phyloP scores from a whole-genome alignment of 1,140 invertebrate genomes.

The Aphidius ervi region DNA sequence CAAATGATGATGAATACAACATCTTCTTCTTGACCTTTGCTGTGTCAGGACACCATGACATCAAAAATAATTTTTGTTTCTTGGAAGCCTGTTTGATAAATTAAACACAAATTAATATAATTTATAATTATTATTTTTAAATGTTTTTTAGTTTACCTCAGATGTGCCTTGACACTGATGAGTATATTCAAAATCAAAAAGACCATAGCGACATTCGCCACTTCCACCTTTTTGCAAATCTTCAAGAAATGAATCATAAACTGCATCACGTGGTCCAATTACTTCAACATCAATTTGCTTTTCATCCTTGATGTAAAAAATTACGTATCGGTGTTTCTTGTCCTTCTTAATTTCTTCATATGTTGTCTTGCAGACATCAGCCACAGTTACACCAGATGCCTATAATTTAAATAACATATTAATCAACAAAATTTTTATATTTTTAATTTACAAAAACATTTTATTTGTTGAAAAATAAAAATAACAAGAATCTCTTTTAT shows the following conservation, averaged over 20 bases:
- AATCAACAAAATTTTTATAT: not conserved
- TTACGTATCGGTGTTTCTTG: slow-evolving; percentile 93
- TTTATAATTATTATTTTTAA: not conserved
- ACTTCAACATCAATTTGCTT: slow-evolving; percentile 91
- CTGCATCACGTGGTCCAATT: slow-evolving; percentile 78
- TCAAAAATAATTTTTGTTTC: slow-evolving; percentile 93
- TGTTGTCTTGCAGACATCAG: slow-evolving; percentile 88
- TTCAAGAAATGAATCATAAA: slow-evolving; percentile 85
- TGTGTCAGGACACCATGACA: slow-evolving; percentile 96
- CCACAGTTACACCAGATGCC: slow-evolving; percentile 94
- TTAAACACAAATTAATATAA: slow-evolving; percentile 5
- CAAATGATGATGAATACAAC: slow-evolving; percentile 96
- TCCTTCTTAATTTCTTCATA: slow-evolving; percentile 97
- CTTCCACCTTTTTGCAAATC: slow-evolving; percentile 85
- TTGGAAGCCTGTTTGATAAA: slow-evolving; percentile 66
- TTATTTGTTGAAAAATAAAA: not conserved
- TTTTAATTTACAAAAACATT: slow-evolving; percentile 9
- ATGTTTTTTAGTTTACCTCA: slow-evolving; percentile 55
- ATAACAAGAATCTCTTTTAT: not conserved
- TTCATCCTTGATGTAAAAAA: slow-evolving; percentile 92
- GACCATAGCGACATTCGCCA: slow-evolving; percentile 89
- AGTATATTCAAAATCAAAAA: slow-evolving; percentile 94
- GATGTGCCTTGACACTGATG: slow-evolving; percentile 92
- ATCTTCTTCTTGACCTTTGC: slow-evolving; percentile 99
- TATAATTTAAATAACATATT: slow-evolving; percentile 51